Base-by-base conservation (phyloP, 2,888 invertebrate genomes). In the Parnassius smintheus region DNA sequence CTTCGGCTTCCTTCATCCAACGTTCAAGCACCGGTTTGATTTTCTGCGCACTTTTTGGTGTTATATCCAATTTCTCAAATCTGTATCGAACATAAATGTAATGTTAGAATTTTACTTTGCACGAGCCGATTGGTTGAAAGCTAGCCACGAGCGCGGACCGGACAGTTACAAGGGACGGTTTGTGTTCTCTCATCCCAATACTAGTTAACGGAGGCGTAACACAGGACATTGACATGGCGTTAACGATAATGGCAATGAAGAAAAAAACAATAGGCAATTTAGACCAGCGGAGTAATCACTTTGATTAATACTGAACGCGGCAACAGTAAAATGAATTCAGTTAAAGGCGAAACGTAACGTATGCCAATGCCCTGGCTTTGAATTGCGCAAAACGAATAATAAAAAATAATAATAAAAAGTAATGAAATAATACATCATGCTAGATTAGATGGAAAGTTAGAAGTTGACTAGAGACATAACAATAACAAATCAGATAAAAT, bases 1-100 rank as follows among this genome's bases (percentile, higher is more conserved):
- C 98, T 93, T 99, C 98, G 61, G 98, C 98, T 92, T 99, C 98
- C 90, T 96, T 96, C 98, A 99, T 98, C 99, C 99, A 99, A 91
- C 97, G 95, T 92, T 99, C 99, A 84, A 99, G 94, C 77, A 99
- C 99, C 74, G 99, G 99, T 92, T 98, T 98, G 86, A 99, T 99
- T 94, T 99, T 99, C 94, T 98, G 98, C 81, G 99, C 99, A 94
- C 98, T 98, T 94, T 99, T 98, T 85, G 99, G 99, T 82, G 99
- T 99, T 82, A 99, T 99, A 93, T 99, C 99, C 93, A 99, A 94
- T 93, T 99, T 99, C 93, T 99, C 99, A 94, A 99, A 99, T 96
- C 98, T 98, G 92, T 84, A 93, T 92, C 86, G 87, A 92, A 93
- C 88, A 92, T 86, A 83, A 91, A 90, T 89, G 79, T 83, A 81